A percentile compares a stretch with the other conserved stretches of the same genome.
These are phyloP conservation scores for Drosophila antonietae DNA, from an alignment of 2,888 invertebrate genomes.

Conservation along the genomic window DNA sequence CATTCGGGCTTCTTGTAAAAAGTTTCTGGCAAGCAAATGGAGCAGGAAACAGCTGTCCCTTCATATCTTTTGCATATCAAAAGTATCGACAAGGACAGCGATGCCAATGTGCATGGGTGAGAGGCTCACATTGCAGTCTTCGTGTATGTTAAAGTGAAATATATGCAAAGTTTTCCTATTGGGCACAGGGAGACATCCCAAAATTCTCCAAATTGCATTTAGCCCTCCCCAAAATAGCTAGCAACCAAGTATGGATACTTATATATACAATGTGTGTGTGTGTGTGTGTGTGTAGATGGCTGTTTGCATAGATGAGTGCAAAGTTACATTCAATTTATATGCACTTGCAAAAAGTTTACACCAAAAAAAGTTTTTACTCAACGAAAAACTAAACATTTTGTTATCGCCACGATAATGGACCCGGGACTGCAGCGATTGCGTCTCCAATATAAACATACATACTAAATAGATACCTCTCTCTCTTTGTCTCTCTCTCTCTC, in stretches of 20 bases:
- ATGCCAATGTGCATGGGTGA: conserved; percentile 16
- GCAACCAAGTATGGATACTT: conserved; percentile 3
- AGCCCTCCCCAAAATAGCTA: conserved; percentile 53
- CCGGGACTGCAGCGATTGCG: conserved; percentile 52
- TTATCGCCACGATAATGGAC: conserved; percentile 75
- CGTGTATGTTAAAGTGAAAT: conserved; percentile 61
- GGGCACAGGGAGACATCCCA: conserved; percentile 45
- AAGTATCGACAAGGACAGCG: conserved; percentile 66
- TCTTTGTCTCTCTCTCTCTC: neutral
- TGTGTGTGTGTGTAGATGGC: conserved; percentile 22
- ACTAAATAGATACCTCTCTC: neutral
- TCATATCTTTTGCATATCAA: conserved; percentile 78
- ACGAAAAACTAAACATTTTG: conserved; percentile 78
- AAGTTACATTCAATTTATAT: conserved; percentile 77
- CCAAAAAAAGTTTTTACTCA: conserved; percentile 64
- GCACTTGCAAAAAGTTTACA: conserved; percentile 75
- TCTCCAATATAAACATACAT: conserved; percentile 20
- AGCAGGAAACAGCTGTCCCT: conserved; percentile 78
- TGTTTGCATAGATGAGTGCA: conserved; percentile 76
- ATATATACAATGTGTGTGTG: neutral
- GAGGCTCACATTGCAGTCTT: conserved; percentile 23
- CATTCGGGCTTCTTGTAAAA: conserved; percentile 64
- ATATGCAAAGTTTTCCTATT: conserved; percentile 70
- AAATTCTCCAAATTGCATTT: conserved; percentile 63
- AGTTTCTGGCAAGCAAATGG: conserved; percentile 75